phyloP scores from a whole-genome alignment of 2,797 vertebrate species.

The Aselliscus stoliczkanus region DNA sequence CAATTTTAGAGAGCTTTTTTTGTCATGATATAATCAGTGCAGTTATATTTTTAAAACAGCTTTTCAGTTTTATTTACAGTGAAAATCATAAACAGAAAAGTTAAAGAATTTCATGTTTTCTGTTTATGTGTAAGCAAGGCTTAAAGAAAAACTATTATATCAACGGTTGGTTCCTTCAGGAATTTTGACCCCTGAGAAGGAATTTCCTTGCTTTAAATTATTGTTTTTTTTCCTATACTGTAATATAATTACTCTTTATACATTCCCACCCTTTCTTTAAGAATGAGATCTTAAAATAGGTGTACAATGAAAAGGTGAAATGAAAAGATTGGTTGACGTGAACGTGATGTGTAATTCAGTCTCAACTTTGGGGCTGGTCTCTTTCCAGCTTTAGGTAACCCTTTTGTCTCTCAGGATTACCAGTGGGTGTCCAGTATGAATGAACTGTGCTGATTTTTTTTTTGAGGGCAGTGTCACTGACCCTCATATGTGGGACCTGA shows the following conservation, averaged over 20 bases:
- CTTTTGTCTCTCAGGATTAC: conserved; percentile 31
- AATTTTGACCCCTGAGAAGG: neutral
- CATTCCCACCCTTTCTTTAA: neutral
- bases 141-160: conserved; percentile 31
- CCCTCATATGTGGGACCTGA: too few relatives aligned
- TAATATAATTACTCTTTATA: neutral
- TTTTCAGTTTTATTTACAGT: conserved; percentile 17
- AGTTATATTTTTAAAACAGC: neutral
- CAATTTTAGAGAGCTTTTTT: neutral
- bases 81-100: neutral
- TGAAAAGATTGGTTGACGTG: conserved; percentile 50
- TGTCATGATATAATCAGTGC: neutral
- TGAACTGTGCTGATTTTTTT: neutral
- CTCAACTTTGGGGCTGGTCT: conserved; percentile 29
- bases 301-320: conserved; percentile 52
- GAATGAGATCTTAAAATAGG: neutral
- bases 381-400: conserved; percentile 48
- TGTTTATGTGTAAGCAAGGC: neutral
- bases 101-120: conserved; percentile 17
- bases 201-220: conserved; percentile 20
- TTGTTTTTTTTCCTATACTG: neutral
- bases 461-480: too few relatives aligned
- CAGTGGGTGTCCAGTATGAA: neutral
- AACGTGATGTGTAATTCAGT: neutral
- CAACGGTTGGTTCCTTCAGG: neutral